A percentile compares a stretch with the other conserved stretches of the same genome.
Conservation (phyloP, 2,797 vertebrate species). For the Manis pentadactyla region DNA sequence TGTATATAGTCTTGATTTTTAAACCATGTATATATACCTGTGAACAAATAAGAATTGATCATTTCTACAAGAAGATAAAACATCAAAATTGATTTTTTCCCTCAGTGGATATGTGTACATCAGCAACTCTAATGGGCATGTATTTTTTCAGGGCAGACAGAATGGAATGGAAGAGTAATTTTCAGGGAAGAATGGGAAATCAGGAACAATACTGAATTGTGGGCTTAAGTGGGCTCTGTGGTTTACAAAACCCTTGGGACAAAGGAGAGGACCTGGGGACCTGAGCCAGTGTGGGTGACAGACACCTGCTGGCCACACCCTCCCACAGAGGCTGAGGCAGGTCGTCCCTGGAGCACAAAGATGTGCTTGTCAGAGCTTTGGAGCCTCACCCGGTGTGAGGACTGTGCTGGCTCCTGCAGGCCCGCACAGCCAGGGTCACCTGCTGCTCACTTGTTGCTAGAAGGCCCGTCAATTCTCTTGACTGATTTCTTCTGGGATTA, state of each 20-base stretch:
- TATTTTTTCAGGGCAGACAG: neutral
- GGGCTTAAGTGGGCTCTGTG: neutral
- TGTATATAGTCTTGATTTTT: neutral
- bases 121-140: neutral
- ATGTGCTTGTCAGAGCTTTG: fast-evolving
- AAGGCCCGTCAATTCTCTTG: neutral
- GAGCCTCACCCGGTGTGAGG: neutral
- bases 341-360: neutral
- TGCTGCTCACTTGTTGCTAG: neutral
- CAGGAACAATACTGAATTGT: neutral
- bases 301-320: neutral
- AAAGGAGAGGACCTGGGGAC: neutral
- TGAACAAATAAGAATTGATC: neutral
- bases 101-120: fast-evolving
- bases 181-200: neutral
- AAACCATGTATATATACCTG: neutral
- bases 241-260: neutral
- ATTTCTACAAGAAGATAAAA: constrained; percentile 36
- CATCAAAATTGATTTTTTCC: constrained; percentile 4
- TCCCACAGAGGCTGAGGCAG: neutral
- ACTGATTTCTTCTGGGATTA: neutral
- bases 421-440: fast-evolving
- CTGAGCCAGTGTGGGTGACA: neutral
- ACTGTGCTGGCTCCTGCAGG: neutral
- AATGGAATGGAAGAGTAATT: neutral